Evolutionary conservation across 2,888 invertebrate genomes (phyloP).

Genomic region (Dromius quadrimaculatus): DNA sequence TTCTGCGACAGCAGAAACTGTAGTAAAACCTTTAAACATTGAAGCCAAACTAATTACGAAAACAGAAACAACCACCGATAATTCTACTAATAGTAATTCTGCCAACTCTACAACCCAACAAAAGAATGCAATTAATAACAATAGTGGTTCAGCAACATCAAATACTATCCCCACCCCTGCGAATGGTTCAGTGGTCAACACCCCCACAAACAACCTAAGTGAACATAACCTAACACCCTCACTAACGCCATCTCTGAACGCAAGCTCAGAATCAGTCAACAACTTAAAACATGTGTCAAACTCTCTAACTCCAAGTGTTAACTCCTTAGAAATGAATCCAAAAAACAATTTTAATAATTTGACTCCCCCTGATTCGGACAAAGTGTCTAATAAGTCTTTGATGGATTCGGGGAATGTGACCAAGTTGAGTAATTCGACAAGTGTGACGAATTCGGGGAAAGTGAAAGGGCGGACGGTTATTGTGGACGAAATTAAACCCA

Average conservation of each 20-base stretch:
- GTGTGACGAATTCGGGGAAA: constrained; percentile 54
- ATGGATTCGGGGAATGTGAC: constrained; percentile 21
- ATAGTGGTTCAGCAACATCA: not conserved
- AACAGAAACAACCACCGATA: not conserved
- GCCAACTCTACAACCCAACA: not conserved
- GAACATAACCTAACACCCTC: not conserved
- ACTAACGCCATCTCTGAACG: no score
- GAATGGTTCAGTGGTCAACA: constrained; percentile 29
- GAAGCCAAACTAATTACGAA: constrained; percentile 59
- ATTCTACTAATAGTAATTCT: not conserved
- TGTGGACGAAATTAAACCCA: constrained; percentile 64
- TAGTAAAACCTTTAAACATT: constrained; percentile 64
- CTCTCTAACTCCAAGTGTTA: constrained; percentile 35
- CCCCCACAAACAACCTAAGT: constrained; percentile 11
- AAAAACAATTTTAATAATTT: constrained; percentile 49
- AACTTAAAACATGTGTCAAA: constrained; percentile 43
- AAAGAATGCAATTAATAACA: not conserved
- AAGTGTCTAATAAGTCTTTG: constrained; percentile 35
- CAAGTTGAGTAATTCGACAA: not conserved
- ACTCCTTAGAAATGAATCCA: constrained; percentile 36
- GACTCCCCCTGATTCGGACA: constrained; percentile 44
- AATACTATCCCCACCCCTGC: not conserved
- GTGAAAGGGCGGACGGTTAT: constrained; percentile 62
- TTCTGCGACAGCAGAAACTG: constrained; percentile 64
- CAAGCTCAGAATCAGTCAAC: constrained; percentile 35